A percentile compares a stretch with the other conserved stretches of the same genome.
These are phyloP conservation scores for Heteronetta atricapilla DNA, from an alignment of 2,113 vertebrate species.

Conservation along the genomic window DNA sequence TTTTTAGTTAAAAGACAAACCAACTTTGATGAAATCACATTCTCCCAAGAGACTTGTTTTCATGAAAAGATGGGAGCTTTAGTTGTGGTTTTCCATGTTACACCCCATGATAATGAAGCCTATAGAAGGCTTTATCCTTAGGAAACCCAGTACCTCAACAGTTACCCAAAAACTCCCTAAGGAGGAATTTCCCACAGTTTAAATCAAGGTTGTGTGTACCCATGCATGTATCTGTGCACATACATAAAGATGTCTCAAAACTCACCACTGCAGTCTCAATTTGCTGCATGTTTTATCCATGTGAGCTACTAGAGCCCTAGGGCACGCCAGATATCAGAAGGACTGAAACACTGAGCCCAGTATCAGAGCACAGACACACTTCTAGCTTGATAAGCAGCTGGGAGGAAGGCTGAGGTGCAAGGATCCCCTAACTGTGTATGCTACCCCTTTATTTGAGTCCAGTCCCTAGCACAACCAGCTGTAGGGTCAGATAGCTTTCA, in stretches of 20 bases:
- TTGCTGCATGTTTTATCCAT: not conserved
- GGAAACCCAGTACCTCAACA: not conserved
- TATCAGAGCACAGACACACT: not conserved
- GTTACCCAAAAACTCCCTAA: not conserved
- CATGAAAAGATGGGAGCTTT: not conserved
- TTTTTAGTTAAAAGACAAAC: not conserved
- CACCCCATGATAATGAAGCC: not conserved
- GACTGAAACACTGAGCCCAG: not conserved
- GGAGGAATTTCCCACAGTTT: not conserved
- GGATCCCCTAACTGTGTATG: not conserved
- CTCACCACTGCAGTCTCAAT: not conserved
- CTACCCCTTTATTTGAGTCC: not conserved
- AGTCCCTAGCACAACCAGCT: not conserved
- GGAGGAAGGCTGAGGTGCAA: not conserved
- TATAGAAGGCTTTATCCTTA: not conserved
- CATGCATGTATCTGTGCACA: not conserved
- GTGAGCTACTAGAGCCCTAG: not conserved
- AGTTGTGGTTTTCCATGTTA: slow-evolving; percentile 19
- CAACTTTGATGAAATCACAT: not conserved
- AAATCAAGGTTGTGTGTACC: not conserved
- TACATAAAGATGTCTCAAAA: not conserved
- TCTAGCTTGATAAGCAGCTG: not conserved
- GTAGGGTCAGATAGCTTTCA: not conserved
- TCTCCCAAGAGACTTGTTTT: not conserved
- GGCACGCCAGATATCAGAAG: not conserved